Percentiles rank a stretch among this genome's conserved stretches.
These are phyloP conservation scores for Chironomus striatipennis DNA, from an alignment of 1,140 invertebrate species.

Conservation along the genomic window DNA sequence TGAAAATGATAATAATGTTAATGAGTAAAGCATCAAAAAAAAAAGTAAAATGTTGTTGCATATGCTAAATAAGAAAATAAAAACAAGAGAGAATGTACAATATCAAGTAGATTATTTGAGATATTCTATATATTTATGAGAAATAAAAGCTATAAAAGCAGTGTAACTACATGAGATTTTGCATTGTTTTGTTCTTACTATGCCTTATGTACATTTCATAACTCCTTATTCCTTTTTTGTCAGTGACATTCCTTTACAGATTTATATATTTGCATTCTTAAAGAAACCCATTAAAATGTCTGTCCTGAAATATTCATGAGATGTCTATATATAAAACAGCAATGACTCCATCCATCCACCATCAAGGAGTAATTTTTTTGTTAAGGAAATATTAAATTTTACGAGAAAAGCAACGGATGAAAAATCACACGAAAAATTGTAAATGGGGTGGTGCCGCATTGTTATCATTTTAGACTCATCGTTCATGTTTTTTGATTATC, in stretches of 20 bases:
- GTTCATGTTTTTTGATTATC: too few species aligned
- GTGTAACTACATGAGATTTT: background rate
- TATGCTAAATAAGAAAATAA: background rate
- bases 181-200: background rate
- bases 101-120: background rate
- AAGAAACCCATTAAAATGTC: too few species aligned
- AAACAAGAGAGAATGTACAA: background rate
- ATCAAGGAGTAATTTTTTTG: too few species aligned
- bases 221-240: background rate
- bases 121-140: background rate
- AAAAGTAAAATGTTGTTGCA: background rate
- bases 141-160: background rate
- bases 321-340: too few species aligned
- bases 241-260: background rate
- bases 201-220: background rate
- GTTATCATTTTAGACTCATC: too few species aligned
- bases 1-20: background rate
- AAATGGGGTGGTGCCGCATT: too few species aligned
- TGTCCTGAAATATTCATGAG: too few species aligned
- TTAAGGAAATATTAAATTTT: too few species aligned
- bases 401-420: too few species aligned
- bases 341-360: too few species aligned
- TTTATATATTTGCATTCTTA: too few species aligned
- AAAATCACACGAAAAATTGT: too few species aligned
- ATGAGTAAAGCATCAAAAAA: background rate